Base-by-base conservation (phyloP, 2,797 vertebrate genomes). In the Acrossocheilus fasciatus region DNA sequence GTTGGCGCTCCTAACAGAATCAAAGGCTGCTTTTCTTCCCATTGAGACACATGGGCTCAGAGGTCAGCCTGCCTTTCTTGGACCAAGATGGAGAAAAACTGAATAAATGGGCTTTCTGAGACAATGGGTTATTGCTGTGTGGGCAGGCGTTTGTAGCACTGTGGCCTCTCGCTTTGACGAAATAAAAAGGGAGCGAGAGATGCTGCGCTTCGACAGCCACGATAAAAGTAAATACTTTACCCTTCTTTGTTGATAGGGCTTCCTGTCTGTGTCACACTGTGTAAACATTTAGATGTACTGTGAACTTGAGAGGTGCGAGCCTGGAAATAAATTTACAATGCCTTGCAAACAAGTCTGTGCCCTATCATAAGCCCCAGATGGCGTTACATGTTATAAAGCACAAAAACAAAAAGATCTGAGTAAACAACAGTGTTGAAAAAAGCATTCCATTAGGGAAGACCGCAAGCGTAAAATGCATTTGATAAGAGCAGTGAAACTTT, bases 1-100 rank as follows among this genome's bases (percentile, higher is more conserved):
- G 81, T 74, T 80, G 80, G 59, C 82, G 84, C 94, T 93, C 91
- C 86, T 77, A 88, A 87, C 89, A 86, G 89, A 93, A 94, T 94
- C 93, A 95, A 95, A 94, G 92, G 83, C 89, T 1, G 81, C 91
- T 92, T 92, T 94, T 94, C 92, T 94, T 93, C 91, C 84, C 88
- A 92, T 91, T 92, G 92, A 95, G 94, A 90, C 86, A 86, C 90
- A 81, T 30, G 54, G 85, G 89, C 84, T 83, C 74, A 52, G 77
- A 88, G 92, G 92, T 93, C 93, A 94, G 87, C 90, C 91, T 89
- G 89, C 89, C 91, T 92, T 94, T 93, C 93, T 91, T 83, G 89
- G 90, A 90, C 81, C 75, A 89, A 89, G 87, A 87, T 88, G 91
- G 89, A 86, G 70, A 83, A 64, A 92, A 92, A 86, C 91, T 84